Percentiles rank a stretch among this genome's conserved stretches.
phyloP scores from a whole-genome alignment of 2,888 invertebrate species.

The Vanessa cardui region DNA sequence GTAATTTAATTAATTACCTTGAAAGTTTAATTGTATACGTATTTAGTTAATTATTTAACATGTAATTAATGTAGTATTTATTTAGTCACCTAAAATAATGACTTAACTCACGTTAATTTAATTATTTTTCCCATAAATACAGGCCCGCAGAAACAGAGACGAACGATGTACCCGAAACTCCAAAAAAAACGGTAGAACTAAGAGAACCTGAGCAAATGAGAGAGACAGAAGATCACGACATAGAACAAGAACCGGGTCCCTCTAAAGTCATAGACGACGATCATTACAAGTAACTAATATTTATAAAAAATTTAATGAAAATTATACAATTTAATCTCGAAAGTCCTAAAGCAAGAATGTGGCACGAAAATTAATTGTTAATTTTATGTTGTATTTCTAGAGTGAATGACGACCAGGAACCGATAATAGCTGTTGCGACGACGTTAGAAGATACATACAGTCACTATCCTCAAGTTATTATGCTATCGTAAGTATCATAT shows the following conservation, averaged over 20 bases:
- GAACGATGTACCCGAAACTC: slow-evolving; percentile 6
- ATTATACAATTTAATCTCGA: too few relatives aligned
- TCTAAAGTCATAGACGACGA: slow-evolving; percentile 64
- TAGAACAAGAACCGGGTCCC: slow-evolving; percentile 60
- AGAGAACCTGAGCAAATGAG: slow-evolving; percentile 34
- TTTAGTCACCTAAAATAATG: too few relatives aligned
- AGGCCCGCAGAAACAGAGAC: slow-evolving; percentile 20
- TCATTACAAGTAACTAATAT: slow-evolving; percentile 60
- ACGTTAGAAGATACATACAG: slow-evolving; percentile 66
- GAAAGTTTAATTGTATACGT: too few relatives aligned
- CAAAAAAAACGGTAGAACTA: slow-evolving; percentile 42
- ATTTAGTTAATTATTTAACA: too few relatives aligned
- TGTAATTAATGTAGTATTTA: too few relatives aligned
- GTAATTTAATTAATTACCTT: too few relatives aligned
- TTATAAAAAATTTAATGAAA: too few relatives aligned
- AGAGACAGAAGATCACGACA: slow-evolving; percentile 28
- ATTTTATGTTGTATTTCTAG: slow-evolving; percentile 48
- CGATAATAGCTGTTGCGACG: slow-evolving; percentile 74
- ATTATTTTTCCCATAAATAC: not conserved
- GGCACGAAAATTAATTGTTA: too few relatives aligned
- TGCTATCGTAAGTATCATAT: slow-evolving; percentile 74
- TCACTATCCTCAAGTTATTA: slow-evolving; percentile 70
- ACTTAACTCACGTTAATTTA: not conserved
- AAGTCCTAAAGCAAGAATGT: too few relatives aligned
- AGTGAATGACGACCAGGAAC: slow-evolving; percentile 72